These are phyloP conservation scores for Electrophaes corylata DNA, from an alignment of 2,888 invertebrate species.

Conservation along the genomic window DNA sequence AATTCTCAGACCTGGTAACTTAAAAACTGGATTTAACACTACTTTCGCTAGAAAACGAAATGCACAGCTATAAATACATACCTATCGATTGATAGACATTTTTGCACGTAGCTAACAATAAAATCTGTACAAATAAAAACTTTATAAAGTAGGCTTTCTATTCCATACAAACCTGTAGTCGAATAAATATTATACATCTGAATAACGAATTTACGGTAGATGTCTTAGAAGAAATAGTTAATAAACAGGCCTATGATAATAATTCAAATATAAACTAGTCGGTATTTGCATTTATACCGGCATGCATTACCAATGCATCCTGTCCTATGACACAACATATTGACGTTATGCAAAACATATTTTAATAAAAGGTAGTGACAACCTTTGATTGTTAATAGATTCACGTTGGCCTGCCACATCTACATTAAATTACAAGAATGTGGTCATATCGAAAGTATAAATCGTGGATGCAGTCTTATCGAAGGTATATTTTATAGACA, in stretches of 20 bases:
- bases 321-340: slow-evolving; percentile 27
- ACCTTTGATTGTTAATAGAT: slow-evolving; percentile 17
- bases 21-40: slow-evolving; percentile 36
- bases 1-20: slow-evolving; percentile 35
- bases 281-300: slow-evolving; percentile 23
- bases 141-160: background rate
- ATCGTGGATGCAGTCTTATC: slow-evolving; percentile 25
- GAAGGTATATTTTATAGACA: slow-evolving; percentile 20
- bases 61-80: slow-evolving; percentile 22
- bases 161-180: background rate
- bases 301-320: slow-evolving; percentile 35
- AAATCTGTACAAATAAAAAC: background rate
- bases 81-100: background rate
- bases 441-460: slow-evolving; percentile 14
- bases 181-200: too few species aligned
- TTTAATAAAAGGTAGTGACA: slow-evolving; percentile 13
- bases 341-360: slow-evolving; percentile 22
- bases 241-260: slow-evolving; percentile 10
- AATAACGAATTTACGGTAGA: too few species aligned
- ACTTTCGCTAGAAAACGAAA: slow-evolving; percentile 35
- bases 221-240: background rate
- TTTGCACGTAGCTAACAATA: background rate
- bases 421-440: slow-evolving; percentile 13
- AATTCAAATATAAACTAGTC: slow-evolving; percentile 25
- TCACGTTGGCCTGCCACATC: background rate